These are phyloP conservation scores for Pungitius pungitius DNA, from an alignment of 2,113 vertebrate genomes.

Conservation along the genomic window DNA sequence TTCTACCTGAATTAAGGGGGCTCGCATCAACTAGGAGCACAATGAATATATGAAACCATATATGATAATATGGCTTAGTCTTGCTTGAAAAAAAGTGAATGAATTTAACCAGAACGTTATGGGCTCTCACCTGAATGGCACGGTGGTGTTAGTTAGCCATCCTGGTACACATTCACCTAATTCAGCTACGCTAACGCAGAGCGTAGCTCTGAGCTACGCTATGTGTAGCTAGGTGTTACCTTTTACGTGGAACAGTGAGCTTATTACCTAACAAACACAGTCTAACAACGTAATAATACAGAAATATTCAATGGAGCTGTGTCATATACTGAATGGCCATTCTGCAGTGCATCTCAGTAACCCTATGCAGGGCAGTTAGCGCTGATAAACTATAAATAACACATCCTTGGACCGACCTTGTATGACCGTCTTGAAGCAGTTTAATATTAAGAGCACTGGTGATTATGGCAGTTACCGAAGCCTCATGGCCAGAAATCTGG, in stretches of 20 bases:
- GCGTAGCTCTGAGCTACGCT: too few species aligned
- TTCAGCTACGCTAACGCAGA: too few species aligned
- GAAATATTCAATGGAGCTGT: not conserved
- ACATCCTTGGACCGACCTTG: slow-evolving; percentile 39
- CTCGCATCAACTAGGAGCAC: too few species aligned
- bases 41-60: too few species aligned
- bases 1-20: not conserved
- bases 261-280: not conserved
- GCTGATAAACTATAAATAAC: slow-evolving; percentile 58
- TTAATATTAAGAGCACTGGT: slow-evolving; percentile 44
- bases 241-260: not conserved
- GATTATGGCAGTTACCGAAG: slow-evolving; percentile 65
- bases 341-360: slow-evolving; percentile 1
- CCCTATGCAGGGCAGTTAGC: slow-evolving; percentile 4
- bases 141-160: not conserved
- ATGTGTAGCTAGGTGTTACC: not conserved
- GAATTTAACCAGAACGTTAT: not conserved
- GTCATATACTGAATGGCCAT: not conserved
- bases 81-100: not conserved
- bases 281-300: not conserved
- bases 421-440: slow-evolving; percentile 52
- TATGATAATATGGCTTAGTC: too few species aligned
- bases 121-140: not conserved
- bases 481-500: slow-evolving; percentile 47
- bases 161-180: too few species aligned